A percentile compares a stretch with the other conserved stretches of the same genome.
These are phyloP conservation scores for Notocelia uddmanniana DNA, from an alignment of 2,888 invertebrate species.

Conservation along the genomic window DNA sequence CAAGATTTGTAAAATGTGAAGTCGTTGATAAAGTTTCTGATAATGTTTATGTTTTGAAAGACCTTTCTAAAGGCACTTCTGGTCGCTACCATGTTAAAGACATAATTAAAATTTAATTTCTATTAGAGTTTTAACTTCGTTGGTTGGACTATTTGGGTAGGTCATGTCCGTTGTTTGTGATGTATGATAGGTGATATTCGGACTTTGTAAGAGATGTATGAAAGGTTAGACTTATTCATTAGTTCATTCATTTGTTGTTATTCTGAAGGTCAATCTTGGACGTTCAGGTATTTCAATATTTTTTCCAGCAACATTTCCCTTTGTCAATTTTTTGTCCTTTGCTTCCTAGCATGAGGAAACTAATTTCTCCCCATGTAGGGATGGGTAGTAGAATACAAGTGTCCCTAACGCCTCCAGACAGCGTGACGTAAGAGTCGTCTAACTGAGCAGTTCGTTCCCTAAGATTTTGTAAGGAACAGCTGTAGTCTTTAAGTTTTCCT, in stretches of 20 bases:
- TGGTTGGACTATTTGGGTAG: not conserved
- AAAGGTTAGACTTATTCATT: not conserved
- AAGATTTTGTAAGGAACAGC: not conserved
- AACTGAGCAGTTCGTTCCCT: too few relatives aligned
- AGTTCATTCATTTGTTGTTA: not conserved
- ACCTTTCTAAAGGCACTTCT: conserved; percentile 14
- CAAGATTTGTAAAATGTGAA: conserved; percentile 35
- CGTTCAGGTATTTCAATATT: not conserved
- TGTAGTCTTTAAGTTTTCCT: not conserved
- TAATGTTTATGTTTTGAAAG: conserved; percentile 31
- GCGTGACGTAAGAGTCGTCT: too few relatives aligned
- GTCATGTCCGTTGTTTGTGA: not conserved
- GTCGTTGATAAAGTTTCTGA: conserved; percentile 20
- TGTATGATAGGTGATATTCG: not conserved
- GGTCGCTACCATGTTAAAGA: conserved; percentile 35
- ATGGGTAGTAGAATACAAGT: too few relatives aligned
- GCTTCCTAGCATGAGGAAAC: not conserved
- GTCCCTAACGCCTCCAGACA: too few relatives aligned
- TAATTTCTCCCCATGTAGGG: too few relatives aligned
- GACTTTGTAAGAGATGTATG: not conserved
- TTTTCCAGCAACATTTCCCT: not conserved
- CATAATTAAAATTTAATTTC: conserved; percentile 24
- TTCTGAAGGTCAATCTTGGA: not conserved
- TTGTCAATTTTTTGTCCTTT: not conserved
- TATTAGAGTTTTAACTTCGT: not conserved